Base-by-base conservation (phyloP, 1,140 invertebrate species). In the Helicorthomorpha holstii region DNA sequence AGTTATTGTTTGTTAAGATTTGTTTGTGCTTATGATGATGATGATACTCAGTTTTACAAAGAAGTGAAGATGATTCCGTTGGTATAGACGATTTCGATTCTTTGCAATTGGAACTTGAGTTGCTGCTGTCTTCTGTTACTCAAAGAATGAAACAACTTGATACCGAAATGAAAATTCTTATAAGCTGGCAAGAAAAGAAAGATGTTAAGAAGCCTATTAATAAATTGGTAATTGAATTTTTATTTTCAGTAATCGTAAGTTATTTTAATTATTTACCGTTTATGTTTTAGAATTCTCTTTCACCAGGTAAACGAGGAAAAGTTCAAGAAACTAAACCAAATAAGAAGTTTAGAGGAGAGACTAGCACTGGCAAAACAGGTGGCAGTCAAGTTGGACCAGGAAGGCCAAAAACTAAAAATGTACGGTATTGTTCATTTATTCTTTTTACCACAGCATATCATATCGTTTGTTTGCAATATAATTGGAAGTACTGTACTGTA, bases 71-170 rank as follows among this genome's bases (percentile, higher is more conserved):
- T 34, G 79, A 81, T 51, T 73, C 74, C 29, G 69, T 85, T 47
- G 71, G 70, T 1, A 42, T 84, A 65, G 87, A 92, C 56, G 88
- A 94, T 63, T 67, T 94, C 14, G 87, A 93, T 64, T 72, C 73
- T 0, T 67, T 94, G 12, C 89, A 95, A 63, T 63, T 82, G 42
- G 90, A 94, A 63, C 66, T 94, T n/a, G 89, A 95, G 68, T 80
- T 80, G 41, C 65, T 94, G 26, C 69, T 92, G 12, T 85, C 85
- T 0, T 82, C 81, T 43, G 81, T 83, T 27, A 82, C 85, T 1
- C 73, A 89, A 1, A 70, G 89, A 41, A 76, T 79, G 55, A 71
- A 83, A 57, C 76, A 80, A 45, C 73, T 93, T 2, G 79, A 84
- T 60, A 74, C 76, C 4, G 87, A 93, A 71, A 63, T 67, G 26